Evolutionary conservation across 2,888 invertebrate genomes (phyloP), one percentile per base, ranked within the genome.

Genomic region (Phengaris arion): DNA sequence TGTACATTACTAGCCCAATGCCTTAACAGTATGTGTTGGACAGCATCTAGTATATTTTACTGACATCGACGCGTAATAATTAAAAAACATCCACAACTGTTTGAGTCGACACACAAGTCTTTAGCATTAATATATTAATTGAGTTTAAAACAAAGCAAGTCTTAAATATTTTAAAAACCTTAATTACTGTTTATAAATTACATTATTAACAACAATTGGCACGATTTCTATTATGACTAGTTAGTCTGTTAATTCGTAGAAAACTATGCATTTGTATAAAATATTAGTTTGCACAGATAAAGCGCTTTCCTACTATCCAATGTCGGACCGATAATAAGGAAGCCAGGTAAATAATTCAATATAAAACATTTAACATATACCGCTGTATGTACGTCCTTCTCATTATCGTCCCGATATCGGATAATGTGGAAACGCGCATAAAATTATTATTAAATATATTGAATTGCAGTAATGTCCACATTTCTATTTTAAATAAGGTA

Each of bases 161-260:
- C 45, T 64, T 35, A 64, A 35, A 64, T 64, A 64, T 22, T 12
- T 10, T 1, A 13, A 54, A 45, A 64, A 35, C 83, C 59, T 2
- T 52, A 73, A 52, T 35, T 22, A 48, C 12, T 54, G 2, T 52
- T 15, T 10, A 52, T 51, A 73, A 52, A 55, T 73, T 51, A 73
- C 12, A 52, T 48, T 64, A 64, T 45, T 64, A 64, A 64, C 35
- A 64, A 64, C 10, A 64, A 64, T 64, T 64, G 64, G 64, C 64
- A 64, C 64, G 35, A 45, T 64, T 64, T 13, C 92, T 92, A 92
- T 92, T 92, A 81, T 83, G 81, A 89, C 91, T 90, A 91, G 75
- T 75, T 77, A 76, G 52, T 73, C 68, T 77, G 45, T 76, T 76
- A 77, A 77, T 72, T 51, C 74, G 45, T 45, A 51, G 13, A 59